A percentile compares a stretch with the other conserved stretches of the same genome.
Conservation (phyloP, 2,888 invertebrate species). For the Emmelina monodactyla region DNA sequence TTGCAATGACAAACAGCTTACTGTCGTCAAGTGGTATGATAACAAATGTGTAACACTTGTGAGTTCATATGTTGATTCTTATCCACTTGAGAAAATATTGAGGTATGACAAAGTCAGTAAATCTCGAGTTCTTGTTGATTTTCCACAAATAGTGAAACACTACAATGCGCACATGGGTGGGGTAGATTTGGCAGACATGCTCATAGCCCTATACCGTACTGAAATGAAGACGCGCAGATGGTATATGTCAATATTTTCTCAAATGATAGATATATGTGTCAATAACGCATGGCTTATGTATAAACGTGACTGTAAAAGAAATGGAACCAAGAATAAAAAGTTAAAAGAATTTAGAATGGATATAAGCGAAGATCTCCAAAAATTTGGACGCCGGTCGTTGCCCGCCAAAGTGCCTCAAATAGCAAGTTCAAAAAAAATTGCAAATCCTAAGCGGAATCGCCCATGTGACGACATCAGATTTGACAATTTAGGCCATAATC, state of each 20-base stretch:
- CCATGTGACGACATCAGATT: slow-evolving; percentile 1
- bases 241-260: slow-evolving; percentile 13
- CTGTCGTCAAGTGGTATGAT: slow-evolving; percentile 14
- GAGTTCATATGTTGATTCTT: slow-evolving; percentile 4
- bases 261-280: not conserved
- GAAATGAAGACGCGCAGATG: slow-evolving; percentile 19
- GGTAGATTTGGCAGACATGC: slow-evolving; percentile 18
- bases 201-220: slow-evolving; percentile 19
- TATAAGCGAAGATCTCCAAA: not conserved
- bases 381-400: not conserved
- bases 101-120: slow-evolving; percentile 14
- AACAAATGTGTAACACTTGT: slow-evolving; percentile 11
- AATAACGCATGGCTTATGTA: slow-evolving; percentile 3
- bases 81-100: slow-evolving; percentile 2
- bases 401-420: not conserved
- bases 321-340: not conserved
- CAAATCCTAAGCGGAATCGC: not conserved
- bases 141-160: slow-evolving; percentile 10
- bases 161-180: slow-evolving; percentile 18
- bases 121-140: slow-evolving; percentile 10
- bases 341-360: not conserved
- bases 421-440: not conserved
- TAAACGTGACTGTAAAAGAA: not conserved
- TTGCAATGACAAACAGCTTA: slow-evolving; percentile 9
- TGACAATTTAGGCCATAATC: slow-evolving; percentile 2